Conservation (phyloP, 2,888 invertebrate genomes). For the Saturnia pavonia region DNA sequence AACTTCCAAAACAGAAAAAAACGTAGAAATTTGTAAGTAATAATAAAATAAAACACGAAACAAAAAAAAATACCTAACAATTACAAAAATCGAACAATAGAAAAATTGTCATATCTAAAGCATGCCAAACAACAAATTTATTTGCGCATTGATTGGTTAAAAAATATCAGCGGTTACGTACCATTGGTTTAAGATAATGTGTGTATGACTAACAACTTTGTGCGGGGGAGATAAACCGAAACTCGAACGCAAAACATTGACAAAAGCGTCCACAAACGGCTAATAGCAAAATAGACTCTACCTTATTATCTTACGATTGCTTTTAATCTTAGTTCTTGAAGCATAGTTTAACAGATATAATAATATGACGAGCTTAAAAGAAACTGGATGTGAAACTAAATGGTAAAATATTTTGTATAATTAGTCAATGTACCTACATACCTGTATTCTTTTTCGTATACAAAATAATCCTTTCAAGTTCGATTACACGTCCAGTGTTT, state of each 20-base stretch:
- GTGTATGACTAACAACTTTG: conserved; percentile 71
- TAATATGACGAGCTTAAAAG: conserved; percentile 49
- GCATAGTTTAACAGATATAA: conserved; percentile 19
- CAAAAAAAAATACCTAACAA: conserved; percentile 22
- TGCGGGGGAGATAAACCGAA: conserved; percentile 76
- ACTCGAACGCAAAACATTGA: conserved; percentile 74
- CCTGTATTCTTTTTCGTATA: neutral
- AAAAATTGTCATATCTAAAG: conserved; percentile 52
- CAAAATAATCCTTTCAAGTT: too few relatives aligned
- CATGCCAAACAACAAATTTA: conserved; percentile 54
- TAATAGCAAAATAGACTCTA: conserved; percentile 43
- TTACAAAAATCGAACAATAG: conserved; percentile 46
- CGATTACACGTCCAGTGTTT: too few relatives aligned
- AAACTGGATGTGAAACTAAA: conserved; percentile 52
- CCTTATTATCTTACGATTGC: rapidly evolving
- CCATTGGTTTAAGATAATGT: conserved; percentile 81
- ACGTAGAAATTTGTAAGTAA: too few relatives aligned
- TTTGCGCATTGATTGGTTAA: conserved; percentile 67
- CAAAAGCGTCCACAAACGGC: conserved; percentile 45
- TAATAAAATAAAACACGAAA: neutral
- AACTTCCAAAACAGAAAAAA: too few relatives aligned
- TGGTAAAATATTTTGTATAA: neutral
- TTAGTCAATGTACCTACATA: neutral
- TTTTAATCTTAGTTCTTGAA: conserved; percentile 29
- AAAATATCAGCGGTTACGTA: conserved; percentile 63